Percentiles rank a stretch among this genome's conserved stretches.
These are phyloP conservation scores for Nymphalis urticae DNA, from an alignment of 2,888 invertebrate genomes.

Conservation along the genomic window DNA sequence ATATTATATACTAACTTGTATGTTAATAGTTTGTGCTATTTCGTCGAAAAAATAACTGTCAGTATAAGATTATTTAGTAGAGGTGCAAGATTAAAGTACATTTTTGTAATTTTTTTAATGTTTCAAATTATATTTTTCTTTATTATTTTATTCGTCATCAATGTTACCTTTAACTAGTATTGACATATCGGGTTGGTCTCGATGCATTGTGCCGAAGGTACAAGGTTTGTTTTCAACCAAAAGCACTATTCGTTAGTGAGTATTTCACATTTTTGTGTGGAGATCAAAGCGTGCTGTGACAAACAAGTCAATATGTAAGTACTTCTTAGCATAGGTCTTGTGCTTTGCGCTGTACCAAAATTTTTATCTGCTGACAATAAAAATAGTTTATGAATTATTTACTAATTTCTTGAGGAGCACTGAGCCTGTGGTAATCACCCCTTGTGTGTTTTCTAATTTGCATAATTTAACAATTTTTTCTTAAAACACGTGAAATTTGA, in stretches of 20 bases:
- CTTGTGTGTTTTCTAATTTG: too few species aligned
- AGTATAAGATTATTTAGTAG: constrained; percentile 16
- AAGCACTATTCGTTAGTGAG: constrained; percentile 45
- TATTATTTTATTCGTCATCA: constrained; percentile 30
- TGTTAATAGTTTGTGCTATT: neutral
- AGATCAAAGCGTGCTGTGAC: constrained; percentile 78
- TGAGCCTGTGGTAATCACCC: constrained; percentile 4
- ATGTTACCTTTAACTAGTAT: constrained; percentile 33
- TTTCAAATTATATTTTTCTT: constrained; percentile 39
- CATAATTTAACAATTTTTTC: neutral
- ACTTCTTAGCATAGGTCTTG: constrained; percentile 61
- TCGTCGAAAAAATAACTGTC: constrained; percentile 8
- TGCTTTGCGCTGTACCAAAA: constrained; percentile 66
- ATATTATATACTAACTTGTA: neutral
- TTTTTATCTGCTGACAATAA: constrained; percentile 68
- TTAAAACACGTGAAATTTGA: neutral
- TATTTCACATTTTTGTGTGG: constrained; percentile 46
- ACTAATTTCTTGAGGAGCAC: constrained; percentile 18
- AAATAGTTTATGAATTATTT: constrained; percentile 35
- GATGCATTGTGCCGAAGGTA: constrained; percentile 27
- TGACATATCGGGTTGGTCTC: constrained; percentile 32
- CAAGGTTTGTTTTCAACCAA: constrained; percentile 27
- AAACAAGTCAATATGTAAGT: constrained; percentile 76
- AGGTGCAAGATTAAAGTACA: constrained; percentile 59
- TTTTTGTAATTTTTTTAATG: constrained; percentile 44